Percentiles rank a stretch among this genome's conserved stretches.
Conservation (phyloP, 2,888 invertebrate species). For the Phrixothrix hirtus region DNA sequence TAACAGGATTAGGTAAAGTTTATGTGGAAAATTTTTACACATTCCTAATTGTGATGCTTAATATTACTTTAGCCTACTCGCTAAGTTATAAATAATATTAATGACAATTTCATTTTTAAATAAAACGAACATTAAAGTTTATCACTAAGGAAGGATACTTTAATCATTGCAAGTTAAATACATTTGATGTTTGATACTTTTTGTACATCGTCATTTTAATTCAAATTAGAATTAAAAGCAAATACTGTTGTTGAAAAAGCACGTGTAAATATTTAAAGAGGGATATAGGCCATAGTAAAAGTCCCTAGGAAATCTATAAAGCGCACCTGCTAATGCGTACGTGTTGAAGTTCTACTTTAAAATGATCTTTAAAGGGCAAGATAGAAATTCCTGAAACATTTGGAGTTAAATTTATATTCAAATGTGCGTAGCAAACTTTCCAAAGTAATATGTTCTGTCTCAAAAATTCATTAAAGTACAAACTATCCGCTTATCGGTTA, state of each 20-base stretch:
- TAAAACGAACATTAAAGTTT: too few species aligned
- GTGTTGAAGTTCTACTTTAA: constrained; percentile 20
- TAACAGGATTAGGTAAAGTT: too few species aligned
- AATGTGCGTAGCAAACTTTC: constrained; percentile 2
- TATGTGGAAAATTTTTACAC: too few species aligned
- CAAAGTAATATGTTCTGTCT: background rate
- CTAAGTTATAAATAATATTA: too few species aligned
- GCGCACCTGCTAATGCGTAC: constrained; percentile 20
- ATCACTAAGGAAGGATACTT: too few species aligned
- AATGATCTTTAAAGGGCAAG: constrained; percentile 15
- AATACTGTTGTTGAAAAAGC: too few species aligned
- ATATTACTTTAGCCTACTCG: too few species aligned
- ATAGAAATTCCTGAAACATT: constrained; percentile 19
- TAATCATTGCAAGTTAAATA: too few species aligned
- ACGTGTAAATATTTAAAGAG: background rate
- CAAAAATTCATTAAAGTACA: constrained; percentile 1
- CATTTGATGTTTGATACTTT: too few species aligned
- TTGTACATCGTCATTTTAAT: background rate
- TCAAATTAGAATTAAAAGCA: too few species aligned
- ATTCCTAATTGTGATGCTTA: too few species aligned
- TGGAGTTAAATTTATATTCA: constrained; percentile 17
- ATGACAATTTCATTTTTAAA: too few species aligned
- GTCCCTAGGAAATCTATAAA: constrained; percentile 17
- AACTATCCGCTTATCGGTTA: background rate
- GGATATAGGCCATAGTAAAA: background rate